Evolutionary conservation across 2,888 invertebrate species (phyloP), one percentile per base, ranked within the genome.

Genomic region (Phyllotreta cruciferae): DNA sequence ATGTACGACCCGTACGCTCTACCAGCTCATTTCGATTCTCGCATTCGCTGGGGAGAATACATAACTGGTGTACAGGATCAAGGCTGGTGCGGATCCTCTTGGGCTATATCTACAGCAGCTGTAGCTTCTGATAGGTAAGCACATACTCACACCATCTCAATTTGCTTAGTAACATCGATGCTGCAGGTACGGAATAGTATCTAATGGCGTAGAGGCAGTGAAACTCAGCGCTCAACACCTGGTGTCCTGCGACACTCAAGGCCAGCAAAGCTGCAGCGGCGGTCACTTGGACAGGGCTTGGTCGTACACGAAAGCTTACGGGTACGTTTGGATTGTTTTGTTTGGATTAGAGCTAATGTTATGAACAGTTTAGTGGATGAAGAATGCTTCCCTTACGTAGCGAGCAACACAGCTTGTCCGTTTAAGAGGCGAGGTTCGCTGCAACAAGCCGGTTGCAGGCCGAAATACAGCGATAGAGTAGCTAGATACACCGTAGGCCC

Each of bases 231-330:
- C 94, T 0, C 97, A 98, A 78, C 90, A 93, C 66, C 83, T 98
- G 34, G 80, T 98, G 1, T 93, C 94, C 0, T 98, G 98, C 78
- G 92, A 93, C 78, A 85, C 85, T 54, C 85, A 88, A 64, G 87
- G 88, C 3, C 93, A 93, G 74, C 85, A 85, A 66, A 94, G 92
- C 34, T 98, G 98, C 78, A 83, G 85, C 38, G 96, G 96, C 0
- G 98, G 97, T 0, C 89, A 94, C 77, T 84, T 97, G 68, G 96
- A 97, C 77, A 85, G 90, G 58, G 96, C 96, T 0, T 98, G 97
- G 98, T 89, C 90, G 80, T 97, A 88, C 81, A 85, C 95, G 63
- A 85, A 91, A 66, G 89, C 87, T 79, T 87, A 87, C 72, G 92
- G 91, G 91, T 91, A 82, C 78, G 74, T 24, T 24, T 60, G 34